phyloP scores from a whole-genome alignment of 2,797 vertebrate species.

The Cossypha dichroa region DNA sequence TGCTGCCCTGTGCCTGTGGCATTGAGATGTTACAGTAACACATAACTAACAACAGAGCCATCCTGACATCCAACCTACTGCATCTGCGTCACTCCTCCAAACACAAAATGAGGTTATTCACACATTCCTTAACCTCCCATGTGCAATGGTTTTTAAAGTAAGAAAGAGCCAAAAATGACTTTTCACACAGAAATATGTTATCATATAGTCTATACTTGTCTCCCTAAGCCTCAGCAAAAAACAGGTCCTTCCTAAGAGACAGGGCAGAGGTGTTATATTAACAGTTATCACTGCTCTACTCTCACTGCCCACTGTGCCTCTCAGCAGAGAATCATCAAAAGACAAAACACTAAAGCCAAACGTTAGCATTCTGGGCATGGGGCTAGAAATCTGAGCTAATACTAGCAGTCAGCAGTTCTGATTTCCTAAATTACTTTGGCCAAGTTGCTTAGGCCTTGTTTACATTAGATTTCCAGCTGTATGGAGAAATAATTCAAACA shows the following conservation, averaged over 20 bases:
- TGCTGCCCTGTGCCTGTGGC: background rate
- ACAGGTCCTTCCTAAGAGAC: background rate
- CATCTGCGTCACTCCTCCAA: background rate
- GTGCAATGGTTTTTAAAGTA: background rate
- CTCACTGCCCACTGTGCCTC: background rate
- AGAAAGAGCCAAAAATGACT: background rate
- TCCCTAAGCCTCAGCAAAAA: background rate
- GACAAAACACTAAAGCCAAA: background rate
- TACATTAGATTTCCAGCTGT: slow-evolving; percentile 18
- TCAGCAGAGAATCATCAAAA: background rate
- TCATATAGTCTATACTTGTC: background rate
- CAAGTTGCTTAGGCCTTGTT: slow-evolving; percentile 5
- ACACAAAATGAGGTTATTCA: background rate
- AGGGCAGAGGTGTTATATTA: background rate
- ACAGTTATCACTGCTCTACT: background rate
- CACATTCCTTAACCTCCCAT: background rate
- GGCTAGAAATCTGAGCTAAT: slow-evolving; percentile 21
- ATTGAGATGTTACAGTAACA: background rate
- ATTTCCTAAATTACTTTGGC: slow-evolving; percentile 8
- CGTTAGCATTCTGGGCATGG: background rate
- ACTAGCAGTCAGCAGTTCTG: slow-evolving; percentile 26
- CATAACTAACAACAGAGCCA: background rate
- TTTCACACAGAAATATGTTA: background rate
- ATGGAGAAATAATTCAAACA: slow-evolving; percentile 1
- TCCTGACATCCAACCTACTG: background rate